Conservation (phyloP, 2,888 invertebrate species). For the Tenthredo notha region DNA sequence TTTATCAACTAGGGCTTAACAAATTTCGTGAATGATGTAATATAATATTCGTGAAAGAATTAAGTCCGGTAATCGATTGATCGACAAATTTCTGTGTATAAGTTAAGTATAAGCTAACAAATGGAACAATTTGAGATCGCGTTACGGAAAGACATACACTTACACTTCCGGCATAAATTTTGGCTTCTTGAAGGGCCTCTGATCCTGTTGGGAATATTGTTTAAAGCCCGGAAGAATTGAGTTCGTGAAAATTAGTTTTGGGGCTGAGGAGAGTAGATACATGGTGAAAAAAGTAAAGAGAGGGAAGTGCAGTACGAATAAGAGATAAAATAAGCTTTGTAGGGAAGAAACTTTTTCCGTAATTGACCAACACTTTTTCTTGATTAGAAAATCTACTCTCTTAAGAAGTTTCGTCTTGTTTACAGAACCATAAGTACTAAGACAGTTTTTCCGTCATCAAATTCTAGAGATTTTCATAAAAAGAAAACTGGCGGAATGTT, state of each 20-base stretch:
- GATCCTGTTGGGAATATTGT: constrained; percentile 32
- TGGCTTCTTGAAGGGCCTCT: constrained; percentile 45
- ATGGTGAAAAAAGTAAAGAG: not conserved
- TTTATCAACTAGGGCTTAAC: not conserved
- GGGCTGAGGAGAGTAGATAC: not conserved
- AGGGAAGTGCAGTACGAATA: not conserved
- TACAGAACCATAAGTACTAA: not conserved
- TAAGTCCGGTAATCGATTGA: not conserved
- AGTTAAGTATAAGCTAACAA: not conserved
- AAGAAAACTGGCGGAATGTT: not conserved
- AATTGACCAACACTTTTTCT: constrained; percentile 18
- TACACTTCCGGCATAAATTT: not conserved
- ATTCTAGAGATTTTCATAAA: not conserved
- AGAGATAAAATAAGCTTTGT: not conserved
- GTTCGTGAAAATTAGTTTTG: not conserved
- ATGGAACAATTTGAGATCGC: constrained; percentile 7
- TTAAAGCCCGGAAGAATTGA: constrained; percentile 11
- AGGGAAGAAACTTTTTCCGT: not conserved
- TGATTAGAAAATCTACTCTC: not conserved
- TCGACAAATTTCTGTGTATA: not conserved
- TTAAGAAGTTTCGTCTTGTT: not conserved
- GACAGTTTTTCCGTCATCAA: not conserved
- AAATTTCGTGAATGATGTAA: not conserved
- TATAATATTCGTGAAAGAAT: not conserved
- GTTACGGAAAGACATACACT: not conserved